Conservation (phyloP, 1,140 invertebrate genomes). For the Gyrodactylus salaris region DNA sequence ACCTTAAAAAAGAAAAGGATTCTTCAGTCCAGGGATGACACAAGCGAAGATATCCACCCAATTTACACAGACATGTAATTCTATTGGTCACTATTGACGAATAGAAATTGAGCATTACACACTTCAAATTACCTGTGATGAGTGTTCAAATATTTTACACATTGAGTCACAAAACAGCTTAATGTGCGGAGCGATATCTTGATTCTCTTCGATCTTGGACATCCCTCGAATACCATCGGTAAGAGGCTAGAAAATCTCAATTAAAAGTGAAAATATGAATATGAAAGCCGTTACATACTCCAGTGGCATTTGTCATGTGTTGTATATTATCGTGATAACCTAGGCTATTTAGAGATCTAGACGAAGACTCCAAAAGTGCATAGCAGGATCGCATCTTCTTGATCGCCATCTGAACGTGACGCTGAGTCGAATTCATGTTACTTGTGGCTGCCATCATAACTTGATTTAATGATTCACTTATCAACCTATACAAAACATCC, state of each 20-base stretch:
- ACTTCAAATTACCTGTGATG: no score
- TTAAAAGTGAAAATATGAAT: no score
- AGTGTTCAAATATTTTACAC: background rate
- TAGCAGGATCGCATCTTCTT: background rate
- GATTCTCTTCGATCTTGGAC: background rate
- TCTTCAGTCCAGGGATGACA: no score
- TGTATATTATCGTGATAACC: background rate
- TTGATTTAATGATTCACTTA: background rate
- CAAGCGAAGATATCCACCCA: no score
- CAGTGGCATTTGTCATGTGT: background rate
- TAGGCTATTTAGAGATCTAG: background rate
- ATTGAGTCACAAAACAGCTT: background rate
- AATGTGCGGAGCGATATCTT: background rate
- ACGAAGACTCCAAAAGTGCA: background rate
- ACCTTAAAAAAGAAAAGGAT: no score
- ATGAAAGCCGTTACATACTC: background rate
- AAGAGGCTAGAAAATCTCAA: background rate
- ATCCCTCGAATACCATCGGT: background rate
- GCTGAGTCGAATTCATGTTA: background rate
- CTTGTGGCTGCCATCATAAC: background rate
- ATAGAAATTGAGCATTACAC: no score
- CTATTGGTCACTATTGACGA: no score
- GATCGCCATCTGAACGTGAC: background rate
- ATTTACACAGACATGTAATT: no score
- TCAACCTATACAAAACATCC: no score